These are phyloP conservation scores for Drusus annulatus DNA, from an alignment of 1,140 invertebrate species.

Conservation along the genomic window DNA sequence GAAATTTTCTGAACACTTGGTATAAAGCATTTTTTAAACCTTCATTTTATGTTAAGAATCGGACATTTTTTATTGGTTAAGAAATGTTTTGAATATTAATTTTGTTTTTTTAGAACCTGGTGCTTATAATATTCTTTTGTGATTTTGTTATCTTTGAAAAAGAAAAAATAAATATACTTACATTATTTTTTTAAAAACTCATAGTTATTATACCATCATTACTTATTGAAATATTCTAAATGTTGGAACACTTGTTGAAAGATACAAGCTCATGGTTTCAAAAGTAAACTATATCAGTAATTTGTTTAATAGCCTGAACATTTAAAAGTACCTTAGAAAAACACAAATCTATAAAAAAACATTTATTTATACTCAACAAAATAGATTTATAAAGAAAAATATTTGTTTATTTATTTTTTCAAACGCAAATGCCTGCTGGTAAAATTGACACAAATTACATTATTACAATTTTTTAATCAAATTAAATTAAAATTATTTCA, in stretches of 20 bases:
- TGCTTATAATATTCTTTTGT: conserved; percentile 4
- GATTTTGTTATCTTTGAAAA: conserved; percentile 17
- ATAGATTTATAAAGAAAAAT: too few species aligned
- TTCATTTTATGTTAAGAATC: not conserved
- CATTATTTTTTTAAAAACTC: not conserved
- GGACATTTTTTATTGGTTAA: not conserved
- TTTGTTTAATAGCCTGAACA: not conserved
- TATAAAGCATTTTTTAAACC: not conserved
- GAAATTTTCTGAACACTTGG: conserved; percentile 2
- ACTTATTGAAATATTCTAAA: not conserved
- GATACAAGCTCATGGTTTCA: not conserved
- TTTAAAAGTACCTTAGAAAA: not conserved
- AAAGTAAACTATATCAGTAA: not conserved
- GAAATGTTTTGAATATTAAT: not conserved
- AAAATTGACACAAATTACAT: too few species aligned
- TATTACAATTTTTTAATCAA: not conserved
- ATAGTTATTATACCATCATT: not conserved
- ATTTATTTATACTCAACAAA: too few species aligned
- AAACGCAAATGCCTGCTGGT: too few species aligned
- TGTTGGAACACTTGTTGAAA: not conserved
- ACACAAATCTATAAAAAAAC: not conserved
- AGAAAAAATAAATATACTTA: not conserved
- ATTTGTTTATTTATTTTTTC: too few species aligned
- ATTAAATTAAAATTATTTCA: not conserved
- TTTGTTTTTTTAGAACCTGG: conserved; percentile 2